Evolutionary conservation across 2,888 invertebrate genomes (phyloP).

Genomic region (Notocelia uddmanniana): DNA sequence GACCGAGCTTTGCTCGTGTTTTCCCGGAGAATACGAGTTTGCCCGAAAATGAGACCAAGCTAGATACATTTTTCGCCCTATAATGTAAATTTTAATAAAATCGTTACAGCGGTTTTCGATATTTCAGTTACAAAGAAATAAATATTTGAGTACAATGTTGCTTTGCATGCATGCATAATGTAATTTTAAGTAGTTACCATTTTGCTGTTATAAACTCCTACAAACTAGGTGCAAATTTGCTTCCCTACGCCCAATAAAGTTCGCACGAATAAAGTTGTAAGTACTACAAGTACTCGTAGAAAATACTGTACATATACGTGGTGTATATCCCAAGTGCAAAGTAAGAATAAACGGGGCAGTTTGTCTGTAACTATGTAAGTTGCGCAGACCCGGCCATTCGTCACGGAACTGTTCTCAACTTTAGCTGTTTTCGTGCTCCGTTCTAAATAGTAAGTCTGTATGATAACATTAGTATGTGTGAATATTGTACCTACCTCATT

Average conservation of each 20-base stretch:
- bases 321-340: conserved; percentile 13
- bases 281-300: neutral
- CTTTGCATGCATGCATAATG: too few relatives aligned
- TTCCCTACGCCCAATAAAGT: neutral
- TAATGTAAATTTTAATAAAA: too few relatives aligned
- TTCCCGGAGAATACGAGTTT: too few relatives aligned
- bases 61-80: too few relatives aligned
- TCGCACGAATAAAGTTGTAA: neutral
- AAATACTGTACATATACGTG: neutral
- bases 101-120: too few relatives aligned
- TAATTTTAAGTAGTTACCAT: neutral
- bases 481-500: neutral
- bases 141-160: too few relatives aligned
- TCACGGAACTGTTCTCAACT: conserved; percentile 32
- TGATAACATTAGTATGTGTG: conserved; percentile 8
- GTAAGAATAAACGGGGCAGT: conserved; percentile 36
- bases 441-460: conserved; percentile 18
- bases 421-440: conserved; percentile 34
- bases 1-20: too few relatives aligned
- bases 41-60: too few relatives aligned
- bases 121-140: too few relatives aligned
- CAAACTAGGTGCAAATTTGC: neutral
- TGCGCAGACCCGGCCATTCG: conserved; percentile 31
- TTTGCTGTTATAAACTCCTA: neutral
- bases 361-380: conserved; percentile 39